These are phyloP conservation scores for Hemithea aestivaria DNA, from an alignment of 2,888 invertebrate genomes.

Conservation along the genomic window DNA sequence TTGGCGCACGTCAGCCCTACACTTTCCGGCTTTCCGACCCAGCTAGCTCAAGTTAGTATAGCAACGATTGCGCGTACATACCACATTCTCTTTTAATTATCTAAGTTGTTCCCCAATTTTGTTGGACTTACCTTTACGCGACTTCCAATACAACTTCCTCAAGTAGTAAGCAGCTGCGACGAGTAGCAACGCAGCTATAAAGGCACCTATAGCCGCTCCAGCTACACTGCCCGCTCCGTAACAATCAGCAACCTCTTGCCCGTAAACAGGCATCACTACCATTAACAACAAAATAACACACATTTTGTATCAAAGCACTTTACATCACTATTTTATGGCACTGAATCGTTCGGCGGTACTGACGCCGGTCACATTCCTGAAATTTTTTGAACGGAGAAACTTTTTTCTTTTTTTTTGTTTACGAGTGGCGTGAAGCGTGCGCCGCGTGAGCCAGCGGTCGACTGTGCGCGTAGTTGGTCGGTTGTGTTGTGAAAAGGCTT, in stretches of 20 bases:
- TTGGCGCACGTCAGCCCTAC: too few relatives aligned
- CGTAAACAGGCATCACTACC: slow-evolving; percentile 69
- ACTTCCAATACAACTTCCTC: slow-evolving; percentile 81
- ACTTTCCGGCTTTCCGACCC: too few relatives aligned
- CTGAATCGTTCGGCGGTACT: slow-evolving; percentile 44
- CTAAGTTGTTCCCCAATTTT: too few relatives aligned
- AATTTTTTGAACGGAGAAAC: slow-evolving; percentile 46
- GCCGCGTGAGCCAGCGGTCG: slow-evolving; percentile 61
- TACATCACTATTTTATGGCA: slow-evolving; percentile 71
- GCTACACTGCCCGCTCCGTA: slow-evolving; percentile 85
- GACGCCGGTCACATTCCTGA: slow-evolving; percentile 66
- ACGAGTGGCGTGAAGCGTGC: slow-evolving; percentile 44
- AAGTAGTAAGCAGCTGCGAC: slow-evolving; percentile 78
- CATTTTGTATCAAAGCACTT: slow-evolving; percentile 41
- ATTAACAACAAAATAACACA: slow-evolving; percentile 65
- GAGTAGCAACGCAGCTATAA: slow-evolving; percentile 81
- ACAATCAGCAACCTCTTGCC: slow-evolving; percentile 73
- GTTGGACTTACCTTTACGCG: slow-evolving; percentile 77
- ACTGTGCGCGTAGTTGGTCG: slow-evolving; percentile 40
- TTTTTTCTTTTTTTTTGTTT: slow-evolving; percentile 43
- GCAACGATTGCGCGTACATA: too few relatives aligned
- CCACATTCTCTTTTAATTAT: too few relatives aligned
- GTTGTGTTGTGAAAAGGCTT: slow-evolving; percentile 50
- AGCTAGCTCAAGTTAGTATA: too few relatives aligned
- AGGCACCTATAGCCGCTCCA: slow-evolving; percentile 84